These are phyloP conservation scores for Biston stratarius DNA, from an alignment of 2,888 invertebrate genomes.

Conservation along the genomic window DNA sequence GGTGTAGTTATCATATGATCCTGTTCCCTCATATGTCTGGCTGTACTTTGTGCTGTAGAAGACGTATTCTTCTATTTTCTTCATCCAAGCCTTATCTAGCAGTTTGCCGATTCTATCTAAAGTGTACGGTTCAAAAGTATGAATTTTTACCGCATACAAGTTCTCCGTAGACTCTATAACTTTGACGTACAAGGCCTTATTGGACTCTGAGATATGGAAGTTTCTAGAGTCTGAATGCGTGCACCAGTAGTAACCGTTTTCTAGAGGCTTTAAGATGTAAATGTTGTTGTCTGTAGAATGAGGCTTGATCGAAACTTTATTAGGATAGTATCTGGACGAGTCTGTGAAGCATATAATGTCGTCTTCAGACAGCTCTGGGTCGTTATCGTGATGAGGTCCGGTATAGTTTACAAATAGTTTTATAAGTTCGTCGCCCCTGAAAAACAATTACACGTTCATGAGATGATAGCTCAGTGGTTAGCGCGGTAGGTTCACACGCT, in stretches of 20 bases:
- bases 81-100: slow-evolving; percentile 57
- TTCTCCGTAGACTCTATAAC: slow-evolving; percentile 61
- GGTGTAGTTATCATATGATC: slow-evolving; percentile 37
- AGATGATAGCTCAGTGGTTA: too few relatives aligned
- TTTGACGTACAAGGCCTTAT: slow-evolving; percentile 66
- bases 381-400: slow-evolving; percentile 36
- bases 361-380: slow-evolving; percentile 40
- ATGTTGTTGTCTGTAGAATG: slow-evolving; percentile 48
- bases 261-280: slow-evolving; percentile 59
- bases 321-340: slow-evolving; percentile 63
- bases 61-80: slow-evolving; percentile 68
- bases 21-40: slow-evolving; percentile 50
- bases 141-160: slow-evolving; percentile 67
- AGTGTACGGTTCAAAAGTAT: slow-evolving; percentile 50
- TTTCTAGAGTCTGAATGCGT: slow-evolving; percentile 62
- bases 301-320: slow-evolving; percentile 53
- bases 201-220: slow-evolving; percentile 64
- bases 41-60: slow-evolving; percentile 66
- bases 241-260: slow-evolving; percentile 81
- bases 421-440: slow-evolving; percentile 65
- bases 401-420: slow-evolving; percentile 51
- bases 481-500: too few relatives aligned
- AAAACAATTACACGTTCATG: not conserved
- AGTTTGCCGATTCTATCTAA: slow-evolving; percentile 45
- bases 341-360: slow-evolving; percentile 76